phyloP scores from a whole-genome alignment of 2,888 invertebrate genomes.

The Drosophila nr. fundita region DNA sequence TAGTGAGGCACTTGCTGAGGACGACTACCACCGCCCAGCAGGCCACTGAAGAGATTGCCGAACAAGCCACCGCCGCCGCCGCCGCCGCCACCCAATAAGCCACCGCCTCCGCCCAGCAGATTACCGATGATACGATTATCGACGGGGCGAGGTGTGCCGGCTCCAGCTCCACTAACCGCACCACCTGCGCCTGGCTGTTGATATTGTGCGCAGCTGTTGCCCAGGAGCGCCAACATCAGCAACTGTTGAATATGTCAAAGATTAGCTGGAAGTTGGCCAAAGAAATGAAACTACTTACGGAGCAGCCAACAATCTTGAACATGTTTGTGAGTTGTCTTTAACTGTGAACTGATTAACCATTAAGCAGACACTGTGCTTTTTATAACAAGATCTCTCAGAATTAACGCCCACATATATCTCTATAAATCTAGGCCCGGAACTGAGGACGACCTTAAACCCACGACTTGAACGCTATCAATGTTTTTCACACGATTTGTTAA shows the following conservation, averaged over 20 bases:
- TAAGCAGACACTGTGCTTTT: conserved; percentile 53
- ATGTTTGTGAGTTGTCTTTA: conserved; percentile 47
- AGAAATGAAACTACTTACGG: conserved; percentile 52
- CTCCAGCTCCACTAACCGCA: conserved; percentile 5
- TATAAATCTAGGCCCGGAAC: conserved; percentile 49
- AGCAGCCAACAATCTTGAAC: conserved; percentile 55
- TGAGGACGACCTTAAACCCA: conserved; percentile 70
- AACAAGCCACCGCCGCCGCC: conserved; percentile 54
- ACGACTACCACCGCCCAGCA: conserved; percentile 53
- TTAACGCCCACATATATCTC: conserved; percentile 56
- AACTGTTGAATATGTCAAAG: conserved; percentile 29
- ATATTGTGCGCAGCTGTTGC: conserved; percentile 60
- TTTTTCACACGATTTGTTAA: conserved; percentile 66
- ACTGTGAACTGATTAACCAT: conserved; percentile 52
- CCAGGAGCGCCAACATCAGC: conserved; percentile 50
- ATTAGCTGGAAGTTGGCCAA: neutral
- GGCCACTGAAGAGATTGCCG: conserved; percentile 52
- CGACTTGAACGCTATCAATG: conserved; percentile 69
- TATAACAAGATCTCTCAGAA: conserved; percentile 61
- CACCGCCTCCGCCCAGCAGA: conserved; percentile 60
- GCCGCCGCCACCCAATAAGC: conserved; percentile 47
- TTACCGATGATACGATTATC: conserved; percentile 65
- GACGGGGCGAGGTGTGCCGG: conserved; percentile 31
- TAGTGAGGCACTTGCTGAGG: conserved; percentile 24
- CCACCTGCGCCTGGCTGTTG: conserved; percentile 48